Conservation (phyloP, 2,888 invertebrate species). For the Limnephilus lunatus region DNA sequence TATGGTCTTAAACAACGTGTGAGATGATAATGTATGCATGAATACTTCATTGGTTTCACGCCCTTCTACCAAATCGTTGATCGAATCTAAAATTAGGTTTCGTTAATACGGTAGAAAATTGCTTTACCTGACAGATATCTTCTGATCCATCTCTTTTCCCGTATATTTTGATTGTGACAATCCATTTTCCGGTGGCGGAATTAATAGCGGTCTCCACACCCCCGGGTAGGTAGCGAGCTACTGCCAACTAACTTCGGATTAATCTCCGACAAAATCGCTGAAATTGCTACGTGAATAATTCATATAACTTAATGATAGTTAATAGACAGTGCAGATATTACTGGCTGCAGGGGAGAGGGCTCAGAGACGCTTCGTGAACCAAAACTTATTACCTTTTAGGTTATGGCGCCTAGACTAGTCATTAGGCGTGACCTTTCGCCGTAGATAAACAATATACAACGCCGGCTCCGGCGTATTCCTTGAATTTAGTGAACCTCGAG, state of each 20-base stretch:
- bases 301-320: slow-evolving; percentile 35
- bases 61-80: background rate
- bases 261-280: slow-evolving; percentile 24
- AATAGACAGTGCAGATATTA: slow-evolving; percentile 45
- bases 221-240: background rate
- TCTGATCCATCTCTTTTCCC: background rate
- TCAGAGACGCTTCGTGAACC: background rate
- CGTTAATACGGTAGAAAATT: background rate
- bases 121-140: background rate
- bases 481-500: background rate
- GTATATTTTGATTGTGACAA: background rate
- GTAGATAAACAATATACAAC: background rate
- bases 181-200: background rate
- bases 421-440: slow-evolving; percentile 18
- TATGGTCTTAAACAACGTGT: no score
- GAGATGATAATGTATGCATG: background rate
- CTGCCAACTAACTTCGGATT: slow-evolving; percentile 2
- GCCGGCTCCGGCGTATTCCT: background rate
- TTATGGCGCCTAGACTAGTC: background rate
- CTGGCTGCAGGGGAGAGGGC: slow-evolving; percentile 18
- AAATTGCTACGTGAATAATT: slow-evolving; percentile 27
- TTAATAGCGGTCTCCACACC: slow-evolving; percentile 12
- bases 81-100: background rate
- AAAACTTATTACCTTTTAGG: slow-evolving; percentile 28
- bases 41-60: background rate